Percentiles rank a stretch among this genome's conserved stretches.
These are phyloP conservation scores for Cremastinae sp. DNA, from an alignment of 2,888 invertebrate species.

Conservation along the genomic window DNA sequence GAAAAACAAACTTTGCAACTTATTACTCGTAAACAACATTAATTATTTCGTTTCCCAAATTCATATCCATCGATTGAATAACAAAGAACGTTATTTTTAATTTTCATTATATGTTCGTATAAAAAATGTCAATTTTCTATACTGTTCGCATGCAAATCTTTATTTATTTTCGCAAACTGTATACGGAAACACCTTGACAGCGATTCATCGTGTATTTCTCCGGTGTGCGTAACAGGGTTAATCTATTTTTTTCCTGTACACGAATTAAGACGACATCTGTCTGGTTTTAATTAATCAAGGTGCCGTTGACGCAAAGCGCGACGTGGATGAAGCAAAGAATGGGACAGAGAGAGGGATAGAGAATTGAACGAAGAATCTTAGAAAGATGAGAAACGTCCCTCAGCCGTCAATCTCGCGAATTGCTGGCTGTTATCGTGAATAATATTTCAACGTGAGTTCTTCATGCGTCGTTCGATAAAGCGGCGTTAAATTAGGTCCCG, in stretches of 20 bases:
- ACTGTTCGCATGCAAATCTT: too few relatives aligned
- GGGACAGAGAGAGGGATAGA: not conserved
- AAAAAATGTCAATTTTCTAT: too few relatives aligned
- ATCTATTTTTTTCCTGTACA: slow-evolving; percentile 38
- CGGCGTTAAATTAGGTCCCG: not conserved
- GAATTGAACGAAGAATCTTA: slow-evolving; percentile 12
- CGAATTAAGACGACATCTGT: slow-evolving; percentile 27
- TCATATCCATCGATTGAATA: too few relatives aligned
- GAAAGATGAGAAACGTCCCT: slow-evolving; percentile 13
- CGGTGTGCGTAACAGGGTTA: slow-evolving; percentile 16
- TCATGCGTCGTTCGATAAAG: slow-evolving; percentile 14
- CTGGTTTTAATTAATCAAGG: slow-evolving; percentile 17
- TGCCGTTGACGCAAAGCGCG: slow-evolving; percentile 12
- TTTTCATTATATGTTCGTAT: too few relatives aligned
- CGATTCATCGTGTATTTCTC: too few relatives aligned
- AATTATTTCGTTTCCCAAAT: too few relatives aligned
- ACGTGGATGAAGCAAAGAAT: too few relatives aligned
- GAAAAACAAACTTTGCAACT: too few relatives aligned
- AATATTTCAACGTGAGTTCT: slow-evolving; percentile 1
- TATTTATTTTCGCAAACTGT: too few relatives aligned
- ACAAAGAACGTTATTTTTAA: too few relatives aligned
- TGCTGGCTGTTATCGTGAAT: slow-evolving; percentile 25
- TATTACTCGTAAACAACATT: too few relatives aligned
- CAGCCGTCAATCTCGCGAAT: slow-evolving; percentile 9
- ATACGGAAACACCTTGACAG: too few relatives aligned